Percentiles rank a stretch among this genome's conserved stretches.
Evolutionary conservation across 2,113 vertebrate genomes (phyloP).

Genomic region (Hemicordylus capensis): DNA sequence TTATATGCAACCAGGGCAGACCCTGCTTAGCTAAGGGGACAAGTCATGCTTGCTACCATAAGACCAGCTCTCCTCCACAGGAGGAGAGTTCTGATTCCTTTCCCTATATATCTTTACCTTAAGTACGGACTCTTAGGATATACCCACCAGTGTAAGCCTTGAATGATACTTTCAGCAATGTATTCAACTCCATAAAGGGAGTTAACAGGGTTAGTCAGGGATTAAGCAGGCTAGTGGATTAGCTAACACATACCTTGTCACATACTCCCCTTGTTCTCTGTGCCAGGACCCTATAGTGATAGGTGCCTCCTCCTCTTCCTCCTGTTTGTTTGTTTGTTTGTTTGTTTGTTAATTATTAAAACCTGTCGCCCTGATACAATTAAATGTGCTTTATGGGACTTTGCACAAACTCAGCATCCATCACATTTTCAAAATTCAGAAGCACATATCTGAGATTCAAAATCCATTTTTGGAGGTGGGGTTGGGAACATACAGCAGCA

Average conservation of each 20-base stretch:
- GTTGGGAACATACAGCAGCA: neutral
- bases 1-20: no score
- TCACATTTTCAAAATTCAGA: neutral
- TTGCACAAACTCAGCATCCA: neutral
- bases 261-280: slow-evolving; percentile 36
- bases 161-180: slow-evolving; percentile 35
- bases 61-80: no score
- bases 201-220: slow-evolving; percentile 55
- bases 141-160: neutral
- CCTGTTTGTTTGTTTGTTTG: no score
- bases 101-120: neutral
- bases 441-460: no score
- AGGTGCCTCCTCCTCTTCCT: no score
- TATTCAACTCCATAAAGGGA: slow-evolving; percentile 44
- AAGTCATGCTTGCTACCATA: no score
- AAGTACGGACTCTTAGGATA: neutral
- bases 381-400: neutral
- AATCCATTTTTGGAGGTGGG: neutral
- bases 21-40: no score
- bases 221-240: slow-evolving; percentile 44
- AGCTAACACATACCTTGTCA: slow-evolving; percentile 25
- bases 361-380: neutral
- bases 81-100: slow-evolving; percentile 33
- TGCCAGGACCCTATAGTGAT: slow-evolving; percentile 38
- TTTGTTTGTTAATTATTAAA: slow-evolving; percentile 4